Base-by-base conservation (phyloP, 1,140 invertebrate genomes). In the Euwallacea fornicatus region DNA sequence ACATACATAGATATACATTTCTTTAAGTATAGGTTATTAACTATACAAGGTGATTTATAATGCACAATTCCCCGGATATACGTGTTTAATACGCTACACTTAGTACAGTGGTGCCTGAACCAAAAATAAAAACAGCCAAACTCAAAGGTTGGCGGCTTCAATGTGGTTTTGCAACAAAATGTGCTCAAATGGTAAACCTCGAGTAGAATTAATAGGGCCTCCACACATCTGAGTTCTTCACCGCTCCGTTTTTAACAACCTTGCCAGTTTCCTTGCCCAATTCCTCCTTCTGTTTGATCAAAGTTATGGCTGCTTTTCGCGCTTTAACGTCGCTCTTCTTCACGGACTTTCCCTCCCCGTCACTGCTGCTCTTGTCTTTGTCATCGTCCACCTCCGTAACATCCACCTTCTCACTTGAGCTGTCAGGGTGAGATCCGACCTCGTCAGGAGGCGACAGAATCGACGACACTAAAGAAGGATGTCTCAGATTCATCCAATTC, bases 401-500 rank as follows among this genome's bases (percentile, higher is more conserved):
- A 60, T 81, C 79, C 9, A 79, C 21, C 54, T 75, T 78, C 46
- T 74, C 75, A 55, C 76, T 76, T 7, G 79, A 80, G 77, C 78
- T 79, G 66, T 82, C 80, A 8, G 78, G 78, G 65, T 80, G 78
- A 2, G 21, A 33, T 33, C 21, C 21, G 21, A 33, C 21, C 46
- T 76, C 83, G 80, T 62, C 84, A 75, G 72, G 79, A 80, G 54
- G 83, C 79, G 72, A 81, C 81, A 0, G 80, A 77, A 73, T 84
- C 80, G 72, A 70, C 11, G 83, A 81, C 71, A 83, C 81, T 41
- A 82, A 41, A 0, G 78, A 82, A 66, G 44, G 78, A 72, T 86
- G 85, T 79, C 85, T 78, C 8, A 87, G 74, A 55, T 80, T 80
- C 71, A 86, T 81, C 88, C 88, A 89, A 74, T 86, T 85, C 75